Base-by-base conservation (phyloP, 2,797 vertebrate species). In the Apogon hyalosoma region DNA sequence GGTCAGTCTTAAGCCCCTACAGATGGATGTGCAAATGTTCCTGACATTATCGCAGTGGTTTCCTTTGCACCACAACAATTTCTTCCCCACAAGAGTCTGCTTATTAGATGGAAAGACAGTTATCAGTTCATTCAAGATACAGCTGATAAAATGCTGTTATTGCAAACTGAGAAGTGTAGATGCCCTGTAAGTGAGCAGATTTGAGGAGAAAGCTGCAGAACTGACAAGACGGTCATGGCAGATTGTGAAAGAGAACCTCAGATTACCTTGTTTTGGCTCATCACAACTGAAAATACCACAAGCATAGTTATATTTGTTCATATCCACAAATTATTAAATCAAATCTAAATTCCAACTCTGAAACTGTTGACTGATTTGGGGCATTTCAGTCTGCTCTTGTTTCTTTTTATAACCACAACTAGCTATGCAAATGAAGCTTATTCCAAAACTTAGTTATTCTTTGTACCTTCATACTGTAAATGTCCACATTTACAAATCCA, bases 401-500 rank as follows among this genome's bases (percentile, higher is more conserved):
- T 52, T 62, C 52, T 69, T 63, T 79, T 63, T 64, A 48, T 56
- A 60, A 36, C 10, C 39, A 3, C 14, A 54, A 51, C n/a, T 33
- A 15, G 2, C 16, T 47, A 51, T 75, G 58, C 60, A 64, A 75
- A 75, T 72, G 0, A 39, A 59, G 54, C 62, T 63, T 59, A 67
- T 64, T 66, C 40, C 19, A 21, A 65, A 31, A 52, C 41, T 42
- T 28, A 0, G n/a, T 21, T 41, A 7, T 11, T 6, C 16, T 9
- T 38, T 63, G 12, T 57, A 45, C 31, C 21, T 39, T 42, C 64
- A 13, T 46, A 31, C 55, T 33, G 60, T 46, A 63, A 39, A 54
- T 36, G 19, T 58, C 11, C 7, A 41, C 38, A 8, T 53, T 45
- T 21, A 24, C 33, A 53, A 33, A 28, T 51, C 19, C 8, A 12